Percentiles rank a stretch among this genome's conserved stretches.
phyloP scores from a whole-genome alignment of 2,888 invertebrate genomes.

The Gisinianus flammeolus region DNA sequence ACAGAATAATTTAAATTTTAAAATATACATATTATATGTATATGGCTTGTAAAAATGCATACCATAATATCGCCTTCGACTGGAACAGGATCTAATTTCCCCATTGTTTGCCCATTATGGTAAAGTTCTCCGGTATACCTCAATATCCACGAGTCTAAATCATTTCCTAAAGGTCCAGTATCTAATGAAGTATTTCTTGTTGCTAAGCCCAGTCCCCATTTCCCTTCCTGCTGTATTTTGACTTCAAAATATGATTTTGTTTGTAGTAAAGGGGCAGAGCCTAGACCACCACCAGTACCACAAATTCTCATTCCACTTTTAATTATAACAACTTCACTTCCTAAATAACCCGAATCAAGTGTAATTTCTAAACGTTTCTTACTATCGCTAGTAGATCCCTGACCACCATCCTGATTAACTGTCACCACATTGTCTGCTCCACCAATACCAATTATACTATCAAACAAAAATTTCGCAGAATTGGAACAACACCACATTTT shows the following conservation, averaged over 20 bases:
- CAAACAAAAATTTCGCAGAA: slow-evolving; percentile 54
- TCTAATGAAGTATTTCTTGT: slow-evolving; percentile 86
- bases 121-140: slow-evolving; percentile 86
- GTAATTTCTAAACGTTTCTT: slow-evolving; percentile 41
- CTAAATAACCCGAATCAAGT: slow-evolving; percentile 62
- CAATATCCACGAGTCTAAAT: slow-evolving; percentile 91
- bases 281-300: slow-evolving; percentile 93
- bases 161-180: slow-evolving; percentile 83
- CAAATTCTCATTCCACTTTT: slow-evolving; percentile 92
- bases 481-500: slow-evolving; percentile 59
- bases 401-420: slow-evolving; percentile 44
- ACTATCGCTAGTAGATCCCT: slow-evolving; percentile 18
- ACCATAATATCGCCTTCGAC: slow-evolving; percentile 92
- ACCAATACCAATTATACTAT: slow-evolving; percentile 54
- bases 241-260: slow-evolving; percentile 99
- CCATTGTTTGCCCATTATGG: slow-evolving; percentile 81
- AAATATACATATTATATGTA: too few relatives aligned
- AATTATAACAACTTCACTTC: slow-evolving; percentile 93
- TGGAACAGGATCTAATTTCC: slow-evolving; percentile 71
- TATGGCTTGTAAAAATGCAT: too few relatives aligned
- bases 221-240: slow-evolving; percentile 89
- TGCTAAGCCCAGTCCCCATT: slow-evolving; percentile 95
- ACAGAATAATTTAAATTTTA: too few relatives aligned
- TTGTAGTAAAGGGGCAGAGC: slow-evolving; percentile 92
- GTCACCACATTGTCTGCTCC: slow-evolving; percentile 43